phyloP scores from a whole-genome alignment of 2,113 vertebrate genomes.

The Azemiops feae region DNA sequence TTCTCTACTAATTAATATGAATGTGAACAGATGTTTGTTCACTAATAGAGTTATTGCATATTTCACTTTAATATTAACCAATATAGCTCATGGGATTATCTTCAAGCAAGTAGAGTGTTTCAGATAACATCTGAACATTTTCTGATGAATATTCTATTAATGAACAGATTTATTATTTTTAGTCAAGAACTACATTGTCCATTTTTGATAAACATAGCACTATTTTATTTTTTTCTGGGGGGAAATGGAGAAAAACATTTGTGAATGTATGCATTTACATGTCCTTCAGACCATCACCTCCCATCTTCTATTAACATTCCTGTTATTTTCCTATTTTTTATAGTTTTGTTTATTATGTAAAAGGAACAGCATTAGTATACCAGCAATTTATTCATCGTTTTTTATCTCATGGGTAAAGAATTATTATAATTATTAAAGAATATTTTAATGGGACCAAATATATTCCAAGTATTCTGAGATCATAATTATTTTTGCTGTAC shows the following conservation, averaged over 20 bases:
- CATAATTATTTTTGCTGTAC: neutral
- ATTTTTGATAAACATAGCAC: neutral
- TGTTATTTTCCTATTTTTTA: neutral
- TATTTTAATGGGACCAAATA: neutral
- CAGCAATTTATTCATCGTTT: neutral
- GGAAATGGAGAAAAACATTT: neutral
- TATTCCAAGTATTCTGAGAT: neutral
- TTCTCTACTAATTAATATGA: constrained; percentile 24
- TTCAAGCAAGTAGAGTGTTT: neutral
- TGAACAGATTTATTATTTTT: neutral
- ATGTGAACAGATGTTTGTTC: constrained; percentile 18
- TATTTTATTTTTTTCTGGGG: neutral
- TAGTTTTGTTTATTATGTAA: neutral
- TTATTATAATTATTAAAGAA: neutral
- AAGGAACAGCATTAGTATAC: neutral
- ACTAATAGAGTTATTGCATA: constrained; percentile 4
- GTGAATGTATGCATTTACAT: neutral
- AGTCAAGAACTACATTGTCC: neutral
- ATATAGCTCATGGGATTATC: constrained; percentile 5
- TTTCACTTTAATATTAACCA: constrained; percentile 16
- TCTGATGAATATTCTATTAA: neutral
- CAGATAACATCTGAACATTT: neutral
- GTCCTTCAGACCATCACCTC: neutral
- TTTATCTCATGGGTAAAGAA: neutral
- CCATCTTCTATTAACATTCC: neutral